Evolutionary conservation across 2,113 vertebrate genomes (phyloP).

Genomic region (Perca schrenkii): DNA sequence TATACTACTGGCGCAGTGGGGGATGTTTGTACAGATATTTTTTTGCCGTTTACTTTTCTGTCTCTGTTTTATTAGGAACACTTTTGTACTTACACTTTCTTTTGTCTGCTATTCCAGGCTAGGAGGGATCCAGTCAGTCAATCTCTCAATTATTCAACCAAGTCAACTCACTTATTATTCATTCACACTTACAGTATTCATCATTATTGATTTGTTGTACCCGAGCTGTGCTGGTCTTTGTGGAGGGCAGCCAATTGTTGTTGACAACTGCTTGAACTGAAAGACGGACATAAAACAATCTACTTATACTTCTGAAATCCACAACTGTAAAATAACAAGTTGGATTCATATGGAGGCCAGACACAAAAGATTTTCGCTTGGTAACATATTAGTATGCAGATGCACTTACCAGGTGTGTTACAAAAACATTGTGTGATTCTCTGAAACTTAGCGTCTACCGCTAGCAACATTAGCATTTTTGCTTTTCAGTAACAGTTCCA

Average conservation of each 20-base stretch:
- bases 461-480: not conserved
- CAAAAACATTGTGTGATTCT: not conserved
- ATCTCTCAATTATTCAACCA: not conserved
- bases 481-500: too few species aligned
- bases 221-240: not conserved
- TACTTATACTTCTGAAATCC: not conserved
- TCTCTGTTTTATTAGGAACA: too few species aligned
- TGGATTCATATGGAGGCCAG: not conserved
- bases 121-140: not conserved
- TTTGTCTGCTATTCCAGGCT: too few species aligned
- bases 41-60: too few species aligned
- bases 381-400: not conserved
- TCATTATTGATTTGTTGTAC: not conserved
- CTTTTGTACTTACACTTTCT: too few species aligned
- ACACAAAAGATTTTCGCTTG: not conserved
- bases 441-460: not conserved
- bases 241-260: not conserved
- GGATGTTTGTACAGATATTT: too few species aligned
- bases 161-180: not conserved
- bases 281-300: not conserved
- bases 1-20: too few species aligned
- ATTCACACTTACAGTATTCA: not conserved
- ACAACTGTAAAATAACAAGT: not conserved
- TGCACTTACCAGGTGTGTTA: not conserved
- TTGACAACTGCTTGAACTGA: not conserved